Evolutionary conservation across 2,888 invertebrate genomes (phyloP), one percentile per base, ranked within the genome.

Genomic region (Synergus gifuensis): DNA sequence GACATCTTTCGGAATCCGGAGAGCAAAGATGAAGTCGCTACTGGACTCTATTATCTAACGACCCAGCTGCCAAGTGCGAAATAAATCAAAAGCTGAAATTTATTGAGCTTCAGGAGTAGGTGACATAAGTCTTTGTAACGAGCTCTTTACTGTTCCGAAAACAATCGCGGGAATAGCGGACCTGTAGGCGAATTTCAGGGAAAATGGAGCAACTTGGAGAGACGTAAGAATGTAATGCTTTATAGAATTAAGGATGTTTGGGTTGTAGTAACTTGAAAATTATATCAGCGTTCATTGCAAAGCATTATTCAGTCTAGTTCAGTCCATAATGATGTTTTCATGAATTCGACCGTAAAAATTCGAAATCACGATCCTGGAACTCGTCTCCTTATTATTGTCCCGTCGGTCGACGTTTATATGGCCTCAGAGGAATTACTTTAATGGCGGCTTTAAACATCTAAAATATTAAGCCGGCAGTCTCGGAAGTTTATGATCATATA

Each of bases 401-500:
- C 36, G 73, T n/a, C 49, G n/a, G 73, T 73, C 28, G 54, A 54
- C 46, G 49, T 73, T 73, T 73, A 73, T 73, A 73, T 40, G 16
- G 73, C 54, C 73, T 73, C 81, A 66, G 79, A 79, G 78, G 77
- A 82, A 82, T 82, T 79, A 79, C 77, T 82, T 79, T 81, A 81
- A 83, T 79, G 79, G 79, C 81, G 76, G 77, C 69, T 77, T 81
- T 81, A 83, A 81, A 77, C 79, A 78, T 81, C 80, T 80, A 64
- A 83, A 83, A 82, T 83, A 78, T 83, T 36, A 49, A 36, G 36
- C 54, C 54, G 54, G 49, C 44, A 28, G 73, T 54, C n/a, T 54
- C 22, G 28, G 22, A 14, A 44, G 69, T 49, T 22, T 69, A 49
- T 49, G 46, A 46, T 49, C 40, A 18, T 44, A 66, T 42, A 42